Percentiles rank a stretch among this genome's conserved stretches.
phyloP scores from a whole-genome alignment of 2,888 invertebrate species.

The Cryptus viduatorius region DNA sequence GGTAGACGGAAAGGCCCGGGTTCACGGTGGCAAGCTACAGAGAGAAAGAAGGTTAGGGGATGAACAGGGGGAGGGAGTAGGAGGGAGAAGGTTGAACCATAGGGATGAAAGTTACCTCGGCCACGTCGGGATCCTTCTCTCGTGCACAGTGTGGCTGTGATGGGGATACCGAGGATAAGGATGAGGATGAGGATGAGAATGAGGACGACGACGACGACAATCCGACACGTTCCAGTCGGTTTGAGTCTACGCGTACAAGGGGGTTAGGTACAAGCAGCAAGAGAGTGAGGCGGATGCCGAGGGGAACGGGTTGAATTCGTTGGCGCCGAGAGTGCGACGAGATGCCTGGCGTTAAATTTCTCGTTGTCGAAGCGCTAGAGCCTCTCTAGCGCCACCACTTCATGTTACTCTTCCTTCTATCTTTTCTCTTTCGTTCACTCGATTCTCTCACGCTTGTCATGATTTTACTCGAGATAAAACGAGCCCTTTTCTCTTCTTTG shows the following conservation, averaged over 20 bases:
- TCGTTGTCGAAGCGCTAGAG: conserved; percentile 53
- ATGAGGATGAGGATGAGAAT: conserved; percentile 31
- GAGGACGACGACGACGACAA: conserved; percentile 61
- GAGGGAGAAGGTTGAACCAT: conserved; percentile 27
- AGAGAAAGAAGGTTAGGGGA: conserved; percentile 53
- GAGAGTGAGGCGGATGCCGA: conserved; percentile 32
- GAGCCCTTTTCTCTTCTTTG: conserved; percentile 21
- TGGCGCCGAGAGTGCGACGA: conserved; percentile 43
- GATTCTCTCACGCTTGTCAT: neutral
- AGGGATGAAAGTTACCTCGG: conserved; percentile 37
- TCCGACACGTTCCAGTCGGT: conserved; percentile 73
- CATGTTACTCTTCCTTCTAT: conserved; percentile 24
- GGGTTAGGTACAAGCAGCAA: conserved; percentile 67
- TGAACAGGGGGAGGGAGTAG: conserved; percentile 34
- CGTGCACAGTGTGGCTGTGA: conserved; percentile 33
- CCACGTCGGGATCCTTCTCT: conserved; percentile 44
- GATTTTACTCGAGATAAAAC: conserved; percentile 40
- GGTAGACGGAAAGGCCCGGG: conserved; percentile 56
- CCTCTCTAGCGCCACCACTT: conserved; percentile 55
- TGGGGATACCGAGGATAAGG: conserved; percentile 14
- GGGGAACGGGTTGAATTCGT: conserved; percentile 57
- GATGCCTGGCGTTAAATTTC: conserved; percentile 65
- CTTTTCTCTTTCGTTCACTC: conserved; percentile 2
- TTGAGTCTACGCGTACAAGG: conserved; percentile 67
- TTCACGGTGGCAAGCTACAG: conserved; percentile 58